Conservation (phyloP, 1,140 invertebrate genomes). For the Caerostris darwini region DNA sequence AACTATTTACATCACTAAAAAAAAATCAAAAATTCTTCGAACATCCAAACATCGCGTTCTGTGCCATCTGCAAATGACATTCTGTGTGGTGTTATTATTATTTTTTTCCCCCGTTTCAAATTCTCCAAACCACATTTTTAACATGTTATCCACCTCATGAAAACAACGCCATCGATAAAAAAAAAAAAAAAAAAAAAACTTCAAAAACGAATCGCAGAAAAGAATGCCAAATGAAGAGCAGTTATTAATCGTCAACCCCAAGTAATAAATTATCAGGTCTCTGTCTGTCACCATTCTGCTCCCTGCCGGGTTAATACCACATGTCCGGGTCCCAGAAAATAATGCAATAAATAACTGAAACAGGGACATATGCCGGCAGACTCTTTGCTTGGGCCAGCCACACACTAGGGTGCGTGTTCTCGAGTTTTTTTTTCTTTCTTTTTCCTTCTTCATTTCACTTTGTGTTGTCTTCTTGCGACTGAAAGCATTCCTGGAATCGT, state of each 20-base stretch:
- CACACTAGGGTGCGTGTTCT: constrained; percentile 55
- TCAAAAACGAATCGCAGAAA: neutral
- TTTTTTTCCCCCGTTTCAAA: neutral
- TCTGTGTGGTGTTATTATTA: constrained; percentile 34
- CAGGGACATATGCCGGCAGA: constrained; percentile 11
- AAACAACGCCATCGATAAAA: neutral
- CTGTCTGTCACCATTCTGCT: constrained; percentile 62
- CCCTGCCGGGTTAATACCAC: constrained; percentile 63
- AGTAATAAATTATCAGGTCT: constrained; percentile 57
- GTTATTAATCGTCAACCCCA: constrained; percentile 52
- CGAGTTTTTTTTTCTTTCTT: neutral
- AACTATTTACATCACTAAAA: too few species aligned
- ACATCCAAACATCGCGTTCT: neutral
- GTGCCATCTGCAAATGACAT: neutral
- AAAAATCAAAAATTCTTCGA: too few species aligned
- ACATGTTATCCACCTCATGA: neutral
- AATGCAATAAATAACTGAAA: constrained; percentile 72
- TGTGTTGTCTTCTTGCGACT: neutral
- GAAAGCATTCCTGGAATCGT: constrained; percentile 10
- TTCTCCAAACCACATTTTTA: neutral
- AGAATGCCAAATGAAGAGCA: constrained; percentile 59
- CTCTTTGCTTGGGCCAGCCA: neutral
- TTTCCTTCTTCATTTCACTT: neutral
- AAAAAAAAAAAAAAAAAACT: neutral
- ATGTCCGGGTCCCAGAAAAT: constrained; percentile 71